Base-by-base conservation (phyloP, 2,888 invertebrate genomes). In the Drosophila melanosoma region DNA sequence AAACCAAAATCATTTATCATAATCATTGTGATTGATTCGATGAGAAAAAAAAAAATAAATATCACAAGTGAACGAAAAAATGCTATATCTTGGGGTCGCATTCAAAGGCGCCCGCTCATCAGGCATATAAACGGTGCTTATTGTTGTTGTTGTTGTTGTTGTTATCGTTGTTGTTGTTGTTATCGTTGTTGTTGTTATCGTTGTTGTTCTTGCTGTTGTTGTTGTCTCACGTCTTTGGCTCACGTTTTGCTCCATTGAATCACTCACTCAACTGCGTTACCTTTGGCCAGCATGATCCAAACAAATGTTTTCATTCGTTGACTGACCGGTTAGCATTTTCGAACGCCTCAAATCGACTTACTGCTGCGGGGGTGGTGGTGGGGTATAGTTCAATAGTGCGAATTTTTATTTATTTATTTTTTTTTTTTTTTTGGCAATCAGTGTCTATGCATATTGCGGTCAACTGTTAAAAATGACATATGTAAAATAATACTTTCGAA, bases 21-120 rank as follows among this genome's bases (percentile, higher is more conserved):
- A 92, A 92, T 92, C 92, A 91, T 86, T 84, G 79, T 90, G 91
- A 91, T 91, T 91, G 91, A 92, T 91, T 91, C 89, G 89, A 87
- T 89, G 89, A 80, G 82, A 82, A 90, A 87, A 68, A 26, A 23
- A 64, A 69, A 68, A 73, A 60, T 78, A 84, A 87, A 84, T 84
- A 89, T 82, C 82, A 82, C 77, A 87, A 87, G 81, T 80, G 78
- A 89, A 76, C 70, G 77, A 73, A 66, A 68, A 69, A 76, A 62
- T 60, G 51, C 60, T 76, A 69, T 79, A 72, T 81, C 76, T 72
- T 87, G 67, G 63, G 63, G 65, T 67, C 61, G 57, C 45, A 79
- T 73, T 84, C 83, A 87, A 87, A 84, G 82, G 90, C 85, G 75
- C 79, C 85, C 73, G 90, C 87, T 87, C 90, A 90, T 87, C 87